phyloP scores from a whole-genome alignment of 2,797 vertebrate genomes.

The Hydrolagus colliei region DNA sequence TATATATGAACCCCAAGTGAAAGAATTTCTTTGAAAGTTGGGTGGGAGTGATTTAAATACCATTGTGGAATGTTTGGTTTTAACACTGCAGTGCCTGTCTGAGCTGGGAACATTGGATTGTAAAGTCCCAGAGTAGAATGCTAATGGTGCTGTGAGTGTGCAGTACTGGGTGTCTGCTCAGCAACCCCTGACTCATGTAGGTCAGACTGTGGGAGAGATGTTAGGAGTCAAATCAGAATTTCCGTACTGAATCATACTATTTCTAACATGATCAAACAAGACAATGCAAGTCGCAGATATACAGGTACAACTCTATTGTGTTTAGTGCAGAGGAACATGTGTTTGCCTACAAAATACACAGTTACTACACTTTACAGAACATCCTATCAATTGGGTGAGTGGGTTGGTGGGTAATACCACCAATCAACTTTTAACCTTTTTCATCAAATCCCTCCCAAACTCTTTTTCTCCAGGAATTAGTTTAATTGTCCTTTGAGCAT shows the following conservation, averaged over 20 bases:
- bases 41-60: neutral
- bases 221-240: neutral
- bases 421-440: too few species aligned
- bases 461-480: too few species aligned
- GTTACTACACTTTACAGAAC: too few species aligned
- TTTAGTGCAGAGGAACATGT: too few species aligned
- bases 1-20: neutral
- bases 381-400: too few species aligned
- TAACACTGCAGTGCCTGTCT: neutral
- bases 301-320: too few species aligned
- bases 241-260: neutral
- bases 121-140: neutral
- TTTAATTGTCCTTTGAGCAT: too few species aligned
- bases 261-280: neutral
- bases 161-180: neutral
- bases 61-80: neutral
- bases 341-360: too few species aligned
- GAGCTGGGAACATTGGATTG: neutral
- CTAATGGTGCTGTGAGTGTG: neutral
- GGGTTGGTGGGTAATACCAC: too few species aligned
- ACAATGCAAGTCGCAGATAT: too few species aligned
- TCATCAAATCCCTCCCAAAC: too few species aligned
- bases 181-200: neutral
- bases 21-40: neutral
- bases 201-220: neutral